Evolutionary conservation across 1,140 invertebrate genomes (phyloP), one percentile per base, ranked within the genome.

Genomic region (Phymorhynchus buccinoides): DNA sequence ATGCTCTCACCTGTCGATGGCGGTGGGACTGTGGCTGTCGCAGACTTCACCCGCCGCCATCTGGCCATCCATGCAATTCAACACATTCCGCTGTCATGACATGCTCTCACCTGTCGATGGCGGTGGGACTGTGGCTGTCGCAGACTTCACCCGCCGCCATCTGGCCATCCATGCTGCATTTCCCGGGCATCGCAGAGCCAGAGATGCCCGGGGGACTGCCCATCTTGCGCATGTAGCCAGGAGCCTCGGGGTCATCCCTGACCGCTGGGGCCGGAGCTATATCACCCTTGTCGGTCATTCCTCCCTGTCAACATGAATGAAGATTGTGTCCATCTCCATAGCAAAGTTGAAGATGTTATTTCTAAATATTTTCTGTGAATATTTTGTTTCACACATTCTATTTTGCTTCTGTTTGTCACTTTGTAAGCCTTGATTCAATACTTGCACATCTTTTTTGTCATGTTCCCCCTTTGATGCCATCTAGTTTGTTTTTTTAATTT

Each of bases 181-280:
- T 39, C 42, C 44, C 42, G 14, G 84, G 75, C 9, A 42, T 30
- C 3, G 73, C 22, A 39, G 42, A 35, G 78, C 80, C 71, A 16
- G 41, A 12, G 79, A 86, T 86, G n/a, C 80, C 80, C 1, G 85
- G 85, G 2, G 85, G 85, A 39, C 85, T 86, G 30, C 85, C 85
- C 62, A 86, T 41, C 73, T 77, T 86, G 14, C 85, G 62, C 56
- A 86, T 82, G 52, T 79, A 79, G 42, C 77, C 77, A 22, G 77
- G 77, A 14, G 77, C 77, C 42, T 79, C 77, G 1, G 77, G 77
- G 42, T 79, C 77, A 3, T 79, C 77, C n/a, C 6, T 48, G 42
- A 30, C 22, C 37, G 27, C 39, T 9, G 37, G 42, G 16, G 14
- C 14, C 6, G 22, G 75, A 9, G 56, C 56, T 27, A 44, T 0